These are phyloP conservation scores for Nicator chloris DNA, from an alignment of 2,113 vertebrate species.

Conservation along the genomic window DNA sequence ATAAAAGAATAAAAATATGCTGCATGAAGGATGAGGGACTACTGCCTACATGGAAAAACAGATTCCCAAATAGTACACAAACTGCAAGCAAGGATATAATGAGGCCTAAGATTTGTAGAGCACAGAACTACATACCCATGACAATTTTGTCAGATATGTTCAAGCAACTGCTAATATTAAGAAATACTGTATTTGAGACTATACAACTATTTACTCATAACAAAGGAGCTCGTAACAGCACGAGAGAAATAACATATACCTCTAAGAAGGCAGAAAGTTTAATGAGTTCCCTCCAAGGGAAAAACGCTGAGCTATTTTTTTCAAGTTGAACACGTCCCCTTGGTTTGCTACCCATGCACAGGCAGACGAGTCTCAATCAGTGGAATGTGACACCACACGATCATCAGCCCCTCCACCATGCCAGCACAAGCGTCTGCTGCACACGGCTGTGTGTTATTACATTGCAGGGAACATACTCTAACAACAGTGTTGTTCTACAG, in stretches of 20 bases:
- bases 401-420: background rate
- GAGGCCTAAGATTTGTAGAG: background rate
- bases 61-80: background rate
- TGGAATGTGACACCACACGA: background rate
- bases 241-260: background rate
- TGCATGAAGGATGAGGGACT: background rate
- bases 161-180: background rate
- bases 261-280: background rate
- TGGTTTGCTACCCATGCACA: background rate
- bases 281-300: rapidly evolving
- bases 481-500: background rate
- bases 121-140: background rate
- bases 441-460: background rate
- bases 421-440: background rate
- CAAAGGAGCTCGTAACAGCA: background rate
- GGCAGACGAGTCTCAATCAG: background rate
- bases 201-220: background rate
- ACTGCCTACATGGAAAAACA: rapidly evolving
- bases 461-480: background rate
- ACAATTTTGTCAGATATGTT: background rate
- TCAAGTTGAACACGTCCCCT: background rate
- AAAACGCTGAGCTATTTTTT: background rate
- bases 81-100: rapidly evolving
- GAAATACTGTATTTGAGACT: background rate
- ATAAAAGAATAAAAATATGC: background rate